phyloP scores from a whole-genome alignment of 23 tunicate genomes.

The Corella eumyota region DNA sequence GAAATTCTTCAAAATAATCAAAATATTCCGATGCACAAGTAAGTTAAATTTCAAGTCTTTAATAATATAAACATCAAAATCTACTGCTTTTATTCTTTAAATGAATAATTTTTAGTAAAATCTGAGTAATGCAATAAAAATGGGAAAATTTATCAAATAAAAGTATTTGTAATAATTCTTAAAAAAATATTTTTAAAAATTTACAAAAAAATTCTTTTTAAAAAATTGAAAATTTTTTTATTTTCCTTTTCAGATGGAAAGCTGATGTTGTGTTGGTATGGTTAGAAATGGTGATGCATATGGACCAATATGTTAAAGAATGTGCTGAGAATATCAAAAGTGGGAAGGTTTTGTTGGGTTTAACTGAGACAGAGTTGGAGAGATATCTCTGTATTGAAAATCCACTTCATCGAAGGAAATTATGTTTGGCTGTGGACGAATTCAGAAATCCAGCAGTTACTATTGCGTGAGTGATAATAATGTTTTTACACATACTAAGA shows the following conservation, averaged over 20 bases:
- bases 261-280: constrained; percentile 81
- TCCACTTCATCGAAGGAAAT: constrained; percentile 52
- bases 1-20: constrained; percentile 46
- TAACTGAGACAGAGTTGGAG: constrained; percentile 51
- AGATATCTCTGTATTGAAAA: constrained; percentile 40
- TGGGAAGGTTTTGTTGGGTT: constrained; percentile 80
- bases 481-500: no score
- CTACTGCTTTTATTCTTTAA: no score
- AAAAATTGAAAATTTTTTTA: not conserved
- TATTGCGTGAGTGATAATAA: constrained; percentile 32
- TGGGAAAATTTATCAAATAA: no score
- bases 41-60: not conserved
- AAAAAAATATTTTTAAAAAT: not conserved
- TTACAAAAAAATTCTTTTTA: not conserved
- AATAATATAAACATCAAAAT: no score
- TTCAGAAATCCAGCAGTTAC: constrained; percentile 65
- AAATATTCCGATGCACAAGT: constrained; percentile 77
- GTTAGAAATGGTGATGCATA: constrained; percentile 78
- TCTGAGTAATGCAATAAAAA: not conserved
- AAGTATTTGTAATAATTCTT: no score
- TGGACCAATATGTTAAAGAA: constrained; percentile 54
- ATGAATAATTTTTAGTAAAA: not conserved
- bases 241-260: constrained; percentile 46
- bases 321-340: constrained; percentile 79
- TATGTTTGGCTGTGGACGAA: constrained; percentile 54